phyloP scores from a whole-genome alignment of 1,140 invertebrate genomes.

The Halictus rubicundus region DNA sequence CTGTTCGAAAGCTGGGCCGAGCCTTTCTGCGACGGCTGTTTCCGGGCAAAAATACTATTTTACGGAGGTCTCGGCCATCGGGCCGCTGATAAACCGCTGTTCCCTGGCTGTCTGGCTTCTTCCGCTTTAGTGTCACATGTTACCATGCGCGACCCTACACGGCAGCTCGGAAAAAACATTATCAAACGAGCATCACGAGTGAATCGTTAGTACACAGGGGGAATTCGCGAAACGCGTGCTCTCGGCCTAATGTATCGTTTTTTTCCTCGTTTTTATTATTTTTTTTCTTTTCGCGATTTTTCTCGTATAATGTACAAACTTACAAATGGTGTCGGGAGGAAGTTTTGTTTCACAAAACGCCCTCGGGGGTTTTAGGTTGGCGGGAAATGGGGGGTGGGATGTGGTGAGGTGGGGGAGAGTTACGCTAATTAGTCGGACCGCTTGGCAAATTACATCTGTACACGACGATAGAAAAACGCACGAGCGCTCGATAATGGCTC shows the following conservation, averaged over 20 bases:
- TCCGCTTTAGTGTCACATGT: conserved; percentile 11
- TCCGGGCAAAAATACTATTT: conserved; percentile 1
- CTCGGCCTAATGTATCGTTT: neutral
- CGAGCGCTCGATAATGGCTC: conserved; percentile 35
- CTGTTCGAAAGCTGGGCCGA: neutral
- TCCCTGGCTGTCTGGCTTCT: conserved; percentile 26
- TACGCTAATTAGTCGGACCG: conserved; percentile 27
- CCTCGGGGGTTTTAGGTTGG: neutral
- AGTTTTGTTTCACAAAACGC: conserved; percentile 18
- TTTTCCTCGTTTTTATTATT: neutral
- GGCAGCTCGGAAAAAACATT: conserved; percentile 10
- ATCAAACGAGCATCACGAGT: conserved; percentile 8
- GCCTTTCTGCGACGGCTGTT: neutral
- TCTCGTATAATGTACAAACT: conserved; percentile 35
- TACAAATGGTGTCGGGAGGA: conserved; percentile 15
- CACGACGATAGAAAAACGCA: conserved; percentile 22
- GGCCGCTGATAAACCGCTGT: conserved; percentile 17
- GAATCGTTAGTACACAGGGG: neutral
- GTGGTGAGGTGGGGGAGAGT: no score
- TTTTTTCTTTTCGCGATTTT: no score
- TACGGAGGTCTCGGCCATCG: neutral
- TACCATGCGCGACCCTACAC: neutral
- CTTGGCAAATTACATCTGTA: conserved; percentile 24
- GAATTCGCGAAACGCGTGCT: neutral
- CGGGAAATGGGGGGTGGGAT: neutral